Conservation (phyloP, 2,888 invertebrate genomes). For the Saturnia pavonia region DNA sequence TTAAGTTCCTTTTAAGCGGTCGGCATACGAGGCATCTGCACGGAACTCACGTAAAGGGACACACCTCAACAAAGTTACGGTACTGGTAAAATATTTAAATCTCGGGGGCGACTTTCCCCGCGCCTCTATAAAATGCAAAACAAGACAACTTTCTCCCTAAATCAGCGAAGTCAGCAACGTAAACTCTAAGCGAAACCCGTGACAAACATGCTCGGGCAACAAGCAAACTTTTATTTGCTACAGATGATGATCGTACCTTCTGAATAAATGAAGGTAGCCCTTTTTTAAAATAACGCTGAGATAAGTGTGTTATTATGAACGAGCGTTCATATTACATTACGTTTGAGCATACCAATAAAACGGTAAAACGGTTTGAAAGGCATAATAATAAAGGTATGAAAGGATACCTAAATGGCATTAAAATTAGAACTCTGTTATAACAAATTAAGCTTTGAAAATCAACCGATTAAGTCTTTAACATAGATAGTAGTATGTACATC, state of each 20-base stretch:
- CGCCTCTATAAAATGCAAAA: conserved; percentile 73
- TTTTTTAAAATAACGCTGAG: neutral
- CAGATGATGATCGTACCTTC: conserved; percentile 11
- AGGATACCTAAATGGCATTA: neutral
- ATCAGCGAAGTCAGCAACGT: conserved; percentile 63
- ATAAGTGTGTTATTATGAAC: neutral
- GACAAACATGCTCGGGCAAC: conserved; percentile 62
- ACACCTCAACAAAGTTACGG: conserved; percentile 64
- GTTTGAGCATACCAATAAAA: neutral
- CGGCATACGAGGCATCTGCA: conserved; percentile 49
- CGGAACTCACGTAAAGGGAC: conserved; percentile 63
- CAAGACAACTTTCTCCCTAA: conserved; percentile 75
- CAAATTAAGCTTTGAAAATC: neutral
- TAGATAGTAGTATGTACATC: neutral
- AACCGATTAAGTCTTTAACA: neutral
- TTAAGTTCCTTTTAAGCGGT: conserved; percentile 28
- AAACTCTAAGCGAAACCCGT: conserved; percentile 43
- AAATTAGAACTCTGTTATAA: neutral
- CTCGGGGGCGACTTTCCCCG: conserved; percentile 70
- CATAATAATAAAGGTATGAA: no score
- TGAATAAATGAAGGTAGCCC: conserved; percentile 6
- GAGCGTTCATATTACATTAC: neutral
- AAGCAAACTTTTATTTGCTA: conserved; percentile 68
- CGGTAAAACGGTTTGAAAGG: neutral
- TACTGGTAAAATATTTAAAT: conserved; percentile 75